Evolutionary conservation across 1,140 invertebrate genomes (phyloP).

Genomic region (Melipona quadrifasciata): DNA sequence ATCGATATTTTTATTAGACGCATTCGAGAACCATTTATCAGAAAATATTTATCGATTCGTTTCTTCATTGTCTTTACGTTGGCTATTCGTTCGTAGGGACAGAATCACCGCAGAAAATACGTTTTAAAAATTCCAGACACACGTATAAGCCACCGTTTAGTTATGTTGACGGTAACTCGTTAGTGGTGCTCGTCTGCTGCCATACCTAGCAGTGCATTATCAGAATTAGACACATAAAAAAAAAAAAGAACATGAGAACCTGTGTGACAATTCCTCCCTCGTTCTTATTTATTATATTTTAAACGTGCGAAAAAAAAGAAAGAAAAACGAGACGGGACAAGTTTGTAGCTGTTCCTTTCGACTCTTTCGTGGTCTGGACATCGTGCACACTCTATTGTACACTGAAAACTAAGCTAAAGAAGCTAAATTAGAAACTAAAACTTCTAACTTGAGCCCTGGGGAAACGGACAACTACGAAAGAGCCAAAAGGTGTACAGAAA

Average conservation of each 20-base stretch:
- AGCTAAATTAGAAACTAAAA: not conserved
- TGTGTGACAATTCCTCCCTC: conserved; percentile 23
- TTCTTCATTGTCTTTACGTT: not conserved
- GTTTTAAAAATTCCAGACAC: conserved; percentile 5
- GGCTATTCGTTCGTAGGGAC: conserved; percentile 34
- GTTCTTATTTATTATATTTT: conserved; percentile 11
- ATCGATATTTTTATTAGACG: not conserved
- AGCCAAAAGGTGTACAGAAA: not conserved
- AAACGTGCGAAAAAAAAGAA: not conserved
- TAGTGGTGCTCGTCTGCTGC: conserved; percentile 59
- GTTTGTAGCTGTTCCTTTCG: not conserved
- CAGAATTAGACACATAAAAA: conserved; percentile 58
- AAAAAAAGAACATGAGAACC: conserved; percentile 1
- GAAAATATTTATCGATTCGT: not conserved
- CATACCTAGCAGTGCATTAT: conserved; percentile 60
- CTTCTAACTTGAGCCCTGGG: not conserved
- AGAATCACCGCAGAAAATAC: conserved; percentile 8
- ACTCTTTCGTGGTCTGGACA: not conserved
- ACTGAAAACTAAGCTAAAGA: not conserved
- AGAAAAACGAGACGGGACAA: not conserved
- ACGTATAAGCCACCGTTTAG: conserved; percentile 50
- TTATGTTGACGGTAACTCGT: conserved; percentile 52
- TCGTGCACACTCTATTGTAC: not conserved
- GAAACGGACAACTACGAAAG: not conserved
- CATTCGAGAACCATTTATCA: not conserved